phyloP scores from a whole-genome alignment of 2,888 invertebrate species.

The Spisula solida region DNA sequence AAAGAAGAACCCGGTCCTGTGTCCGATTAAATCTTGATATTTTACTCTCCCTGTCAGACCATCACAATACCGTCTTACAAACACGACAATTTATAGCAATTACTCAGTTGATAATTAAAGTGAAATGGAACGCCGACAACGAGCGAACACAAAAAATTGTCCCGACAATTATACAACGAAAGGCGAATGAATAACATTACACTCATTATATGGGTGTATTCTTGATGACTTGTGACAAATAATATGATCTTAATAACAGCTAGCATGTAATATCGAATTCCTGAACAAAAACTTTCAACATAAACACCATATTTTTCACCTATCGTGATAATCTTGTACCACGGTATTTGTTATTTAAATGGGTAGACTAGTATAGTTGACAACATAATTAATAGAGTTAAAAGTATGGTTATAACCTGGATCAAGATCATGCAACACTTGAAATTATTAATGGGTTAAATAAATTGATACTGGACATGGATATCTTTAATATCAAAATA shows the following conservation, averaged over 20 bases:
- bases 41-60: constrained; percentile 58
- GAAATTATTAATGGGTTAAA: no score
- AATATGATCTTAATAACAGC: constrained; percentile 35
- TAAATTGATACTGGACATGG: no score
- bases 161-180: constrained; percentile 32
- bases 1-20: constrained; percentile 40
- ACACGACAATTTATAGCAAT: constrained; percentile 62
- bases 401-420: neutral
- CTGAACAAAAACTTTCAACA: neutral
- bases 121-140: constrained; percentile 46
- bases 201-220: constrained; percentile 32
- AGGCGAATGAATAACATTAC: constrained; percentile 29
- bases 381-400: neutral
- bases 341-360: neutral
- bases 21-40: constrained; percentile 67
- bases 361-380: neutral
- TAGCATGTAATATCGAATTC: constrained; percentile 33
- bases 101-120: constrained; percentile 52
- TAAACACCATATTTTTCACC: constrained; percentile 6
- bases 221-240: constrained; percentile 42
- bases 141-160: constrained; percentile 36
- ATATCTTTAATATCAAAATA: no score
- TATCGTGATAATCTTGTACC: neutral
- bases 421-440: no score
- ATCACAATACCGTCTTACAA: constrained; percentile 48